Conservation (phyloP, 2,888 invertebrate genomes). For the Merodon equestris region DNA sequence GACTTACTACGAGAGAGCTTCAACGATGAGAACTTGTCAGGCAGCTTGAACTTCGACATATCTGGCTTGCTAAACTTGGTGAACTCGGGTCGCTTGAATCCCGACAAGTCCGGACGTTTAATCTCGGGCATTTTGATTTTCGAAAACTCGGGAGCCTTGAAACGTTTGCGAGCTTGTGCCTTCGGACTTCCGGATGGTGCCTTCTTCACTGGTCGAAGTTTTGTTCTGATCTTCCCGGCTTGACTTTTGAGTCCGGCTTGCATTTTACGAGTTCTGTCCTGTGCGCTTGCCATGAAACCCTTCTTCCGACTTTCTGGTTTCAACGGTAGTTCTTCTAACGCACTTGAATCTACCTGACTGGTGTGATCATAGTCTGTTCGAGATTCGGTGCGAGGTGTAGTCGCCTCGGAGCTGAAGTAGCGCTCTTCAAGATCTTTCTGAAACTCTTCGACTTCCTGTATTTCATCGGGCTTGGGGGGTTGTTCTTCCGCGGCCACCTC, state of each 20-base stretch:
- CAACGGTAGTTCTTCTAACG: constrained; percentile 83
- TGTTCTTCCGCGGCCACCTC: constrained; percentile 27
- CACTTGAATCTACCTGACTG: constrained; percentile 84
- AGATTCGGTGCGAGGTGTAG: constrained; percentile 80
- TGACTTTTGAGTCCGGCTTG: constrained; percentile 85
- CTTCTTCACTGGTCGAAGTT: constrained; percentile 80
- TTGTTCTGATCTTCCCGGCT: constrained; percentile 86
- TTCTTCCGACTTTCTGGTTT: constrained; percentile 81
- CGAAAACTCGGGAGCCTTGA: constrained; percentile 77
- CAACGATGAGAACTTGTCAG: constrained; percentile 83
- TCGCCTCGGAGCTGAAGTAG: constrained; percentile 82
- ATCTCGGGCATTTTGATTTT: constrained; percentile 79
- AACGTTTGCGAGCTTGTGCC: constrained; percentile 76
- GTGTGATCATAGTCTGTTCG: constrained; percentile 85
- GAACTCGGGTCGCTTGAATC: constrained; percentile 78
- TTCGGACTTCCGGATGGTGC: constrained; percentile 76
- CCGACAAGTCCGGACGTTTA: constrained; percentile 73
- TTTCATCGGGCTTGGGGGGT: constrained; percentile 31
- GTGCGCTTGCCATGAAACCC: constrained; percentile 79
- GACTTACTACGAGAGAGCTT: constrained; percentile 79
- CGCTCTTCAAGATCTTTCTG: constrained; percentile 84
- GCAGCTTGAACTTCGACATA: constrained; percentile 83
- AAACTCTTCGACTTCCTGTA: constrained; percentile 80
- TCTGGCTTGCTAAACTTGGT: constrained; percentile 81
- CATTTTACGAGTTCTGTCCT: constrained; percentile 80